Conservation (phyloP, 2,797 vertebrate genomes). For the Otolemur crassicaudatus region DNA sequence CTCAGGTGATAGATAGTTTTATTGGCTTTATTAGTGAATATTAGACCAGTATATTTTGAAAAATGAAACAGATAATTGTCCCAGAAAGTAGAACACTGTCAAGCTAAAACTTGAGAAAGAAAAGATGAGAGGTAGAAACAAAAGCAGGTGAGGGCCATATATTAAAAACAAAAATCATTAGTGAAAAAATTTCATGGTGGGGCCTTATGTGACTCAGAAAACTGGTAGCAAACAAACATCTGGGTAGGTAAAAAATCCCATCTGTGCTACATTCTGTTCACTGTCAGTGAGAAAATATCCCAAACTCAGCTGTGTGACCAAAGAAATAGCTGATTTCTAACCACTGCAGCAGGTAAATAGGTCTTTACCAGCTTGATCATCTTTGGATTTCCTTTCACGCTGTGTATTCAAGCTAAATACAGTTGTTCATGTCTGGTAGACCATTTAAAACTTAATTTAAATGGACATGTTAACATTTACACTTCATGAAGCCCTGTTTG, state of each 20-base stretch:
- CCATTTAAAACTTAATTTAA: constrained; percentile 6
- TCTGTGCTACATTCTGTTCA: background rate
- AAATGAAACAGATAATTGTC: background rate
- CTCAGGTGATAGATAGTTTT: background rate
- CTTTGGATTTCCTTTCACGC: constrained; percentile 21
- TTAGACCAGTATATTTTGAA: background rate
- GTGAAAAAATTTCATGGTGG: background rate
- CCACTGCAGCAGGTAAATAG: background rate
- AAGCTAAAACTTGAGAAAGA: background rate
- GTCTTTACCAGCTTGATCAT: background rate
- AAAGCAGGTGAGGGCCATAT: background rate
- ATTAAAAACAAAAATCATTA: background rate
- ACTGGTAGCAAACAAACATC: background rate
- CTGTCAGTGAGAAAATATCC: background rate
- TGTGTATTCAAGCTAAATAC: background rate
- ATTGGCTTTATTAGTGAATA: background rate
- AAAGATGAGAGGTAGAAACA: background rate
- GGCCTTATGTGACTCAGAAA: background rate
- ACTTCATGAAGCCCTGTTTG: constrained; percentile 25
- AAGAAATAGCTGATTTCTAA: background rate
- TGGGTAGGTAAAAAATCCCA: background rate
- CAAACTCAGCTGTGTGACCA: background rate
- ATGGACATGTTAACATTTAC: background rate
- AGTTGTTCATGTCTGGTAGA: background rate
- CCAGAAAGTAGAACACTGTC: background rate